A percentile compares a stretch with the other conserved stretches of the same genome.
Conservation (phyloP, 2,113 vertebrate genomes). For the Larimichthys crocea region DNA sequence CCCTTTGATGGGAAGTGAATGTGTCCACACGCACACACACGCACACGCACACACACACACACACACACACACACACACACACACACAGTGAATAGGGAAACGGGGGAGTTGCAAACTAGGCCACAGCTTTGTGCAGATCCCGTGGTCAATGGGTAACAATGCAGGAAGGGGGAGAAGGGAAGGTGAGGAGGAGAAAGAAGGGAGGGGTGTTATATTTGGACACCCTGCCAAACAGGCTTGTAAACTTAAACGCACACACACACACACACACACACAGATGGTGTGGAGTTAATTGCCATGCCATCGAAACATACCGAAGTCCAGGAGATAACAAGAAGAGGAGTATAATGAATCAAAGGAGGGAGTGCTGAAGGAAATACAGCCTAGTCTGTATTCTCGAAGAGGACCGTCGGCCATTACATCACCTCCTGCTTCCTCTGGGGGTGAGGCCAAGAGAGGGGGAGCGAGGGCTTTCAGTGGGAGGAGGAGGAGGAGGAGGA, state of each 20-base stretch:
- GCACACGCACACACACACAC: too few relatives aligned
- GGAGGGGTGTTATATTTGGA: conserved; percentile 35
- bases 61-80: too few relatives aligned
- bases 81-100: conserved; percentile 5
- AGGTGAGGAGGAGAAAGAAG: neutral
- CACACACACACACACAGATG: conserved; percentile 31
- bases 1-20: conserved; percentile 28
- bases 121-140: conserved; percentile 43
- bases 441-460: neutral
- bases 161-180: conserved; percentile 10
- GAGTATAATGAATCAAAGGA: neutral
- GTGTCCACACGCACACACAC: neutral
- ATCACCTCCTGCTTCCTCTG: conserved; percentile 41
- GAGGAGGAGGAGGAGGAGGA: neutral
- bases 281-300: conserved; percentile 17
- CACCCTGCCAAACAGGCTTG: conserved; percentile 21
- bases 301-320: conserved; percentile 40
- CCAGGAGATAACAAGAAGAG: conserved; percentile 34
- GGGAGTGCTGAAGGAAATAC: neutral
- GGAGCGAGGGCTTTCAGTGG: neutral
- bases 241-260: conserved; percentile 31
- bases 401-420: conserved; percentile 6
- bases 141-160: conserved; percentile 30
- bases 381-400: neutral
- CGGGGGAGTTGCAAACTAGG: conserved; percentile 7